Evolutionary conservation across 1,140 invertebrate genomes (phyloP), one percentile per base, ranked within the genome.

Genomic region (Aphis gossypii): DNA sequence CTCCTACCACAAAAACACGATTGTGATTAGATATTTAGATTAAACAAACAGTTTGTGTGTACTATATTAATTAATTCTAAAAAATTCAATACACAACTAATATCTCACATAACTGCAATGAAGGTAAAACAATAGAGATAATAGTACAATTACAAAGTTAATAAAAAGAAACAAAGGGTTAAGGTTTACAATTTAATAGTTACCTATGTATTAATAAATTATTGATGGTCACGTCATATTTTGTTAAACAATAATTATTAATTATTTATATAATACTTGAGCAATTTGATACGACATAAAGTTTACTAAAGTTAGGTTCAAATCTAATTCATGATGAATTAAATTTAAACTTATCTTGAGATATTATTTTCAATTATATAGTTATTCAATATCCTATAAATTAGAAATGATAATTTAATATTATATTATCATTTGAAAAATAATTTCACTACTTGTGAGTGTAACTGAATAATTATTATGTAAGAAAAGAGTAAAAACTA

Each of bases 1-100:
- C 96, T 96, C 88, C 96, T 95, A 94, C 25, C 14, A 76, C 0
- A 94, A 30, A 84, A 44, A 84, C 2, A 84, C 8, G 0, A 25
- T 76, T 20, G 3, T 51, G 48, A 51, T 51, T 76, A 76, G 30
- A 76, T 76, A 23, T 23, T 76, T n/a, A 18, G 25, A n/a, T 76
- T 51, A 2, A 1, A 48, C 18, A 48, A 48, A 48, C 48, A 48
- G 8, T 23, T 25, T 56, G 23, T 2, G 25, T 7, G 7, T 25
- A 25, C 18, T 25, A 23, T 56, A 56, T 56, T 56, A 56, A 9
- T 56, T 56, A 56, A 25, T 23, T 8, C 7, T 56, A 25, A 23
- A 25, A 51, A 11, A 23, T 56, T 56, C 54, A 56, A 56, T 23
- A 8, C 7, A 23, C 8, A 56, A 56, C 20, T 56, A 9, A 9